Evolutionary conservation across 2,113 vertebrate genomes (phyloP).

Genomic region (Lamprotornis superbus): DNA sequence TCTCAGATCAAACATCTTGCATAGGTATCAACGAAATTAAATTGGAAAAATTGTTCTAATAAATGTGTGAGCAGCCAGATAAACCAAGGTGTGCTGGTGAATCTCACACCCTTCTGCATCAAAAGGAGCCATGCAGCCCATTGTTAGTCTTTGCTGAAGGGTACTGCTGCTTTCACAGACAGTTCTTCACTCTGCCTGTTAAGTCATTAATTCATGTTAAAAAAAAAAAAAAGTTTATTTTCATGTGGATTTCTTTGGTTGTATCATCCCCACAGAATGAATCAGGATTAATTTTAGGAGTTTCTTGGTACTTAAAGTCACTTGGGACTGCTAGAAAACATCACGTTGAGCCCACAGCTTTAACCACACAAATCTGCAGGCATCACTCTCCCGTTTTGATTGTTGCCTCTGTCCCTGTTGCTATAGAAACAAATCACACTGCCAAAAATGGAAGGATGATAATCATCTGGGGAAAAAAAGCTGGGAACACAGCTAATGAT

Average conservation of each 20-base stretch:
- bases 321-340: neutral
- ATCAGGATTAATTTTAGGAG: neutral
- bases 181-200: neutral
- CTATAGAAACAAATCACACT: neutral
- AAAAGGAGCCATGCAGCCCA: neutral
- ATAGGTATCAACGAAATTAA: neutral
- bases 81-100: neutral
- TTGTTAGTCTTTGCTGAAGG: neutral
- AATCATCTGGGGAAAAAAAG: neutral
- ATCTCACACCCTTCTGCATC: neutral
- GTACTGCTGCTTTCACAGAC: neutral
- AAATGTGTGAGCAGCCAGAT: neutral
- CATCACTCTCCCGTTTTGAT: neutral
- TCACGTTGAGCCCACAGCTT: neutral
- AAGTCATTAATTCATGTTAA: neutral
- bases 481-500: neutral
- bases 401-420: neutral
- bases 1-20: neutral
- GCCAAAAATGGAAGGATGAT: neutral
- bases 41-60: neutral
- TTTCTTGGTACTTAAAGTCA: neutral
- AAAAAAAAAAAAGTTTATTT: neutral
- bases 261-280: neutral
- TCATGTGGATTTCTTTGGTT: neutral
- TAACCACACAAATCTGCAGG: neutral